Evolutionary conservation across 2,113 vertebrate species (phyloP).

Genomic region (Spilogale gracilis): DNA sequence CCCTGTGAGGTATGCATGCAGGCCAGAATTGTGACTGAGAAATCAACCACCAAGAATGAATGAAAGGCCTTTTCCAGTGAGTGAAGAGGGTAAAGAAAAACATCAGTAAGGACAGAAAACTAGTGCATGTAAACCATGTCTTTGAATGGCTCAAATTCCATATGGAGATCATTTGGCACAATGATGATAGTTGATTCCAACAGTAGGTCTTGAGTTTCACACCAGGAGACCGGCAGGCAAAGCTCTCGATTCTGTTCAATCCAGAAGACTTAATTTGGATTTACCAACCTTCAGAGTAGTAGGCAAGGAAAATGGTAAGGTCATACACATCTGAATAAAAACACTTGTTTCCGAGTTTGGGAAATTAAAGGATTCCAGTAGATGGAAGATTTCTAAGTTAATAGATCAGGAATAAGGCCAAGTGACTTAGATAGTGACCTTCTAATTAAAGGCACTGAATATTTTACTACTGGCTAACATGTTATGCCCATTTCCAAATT

Average conservation of each 20-base stretch:
- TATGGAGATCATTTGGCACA: constrained; percentile 5
- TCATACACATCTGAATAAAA: not conserved
- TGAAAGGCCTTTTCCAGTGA: not conserved
- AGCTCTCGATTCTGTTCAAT: constrained; percentile 5
- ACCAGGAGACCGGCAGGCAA: not conserved
- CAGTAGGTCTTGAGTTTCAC: constrained; percentile 48
- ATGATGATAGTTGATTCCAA: not conserved
- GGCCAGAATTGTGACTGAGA: not conserved
- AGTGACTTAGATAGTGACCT: constrained; percentile 31
- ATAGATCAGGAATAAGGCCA: constrained; percentile 28
- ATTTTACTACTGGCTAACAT: not conserved
- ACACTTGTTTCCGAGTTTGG: constrained; percentile 48
- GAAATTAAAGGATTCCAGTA: constrained; percentile 31
- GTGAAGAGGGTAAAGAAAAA: not conserved
- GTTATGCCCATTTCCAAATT: constrained; percentile 17
- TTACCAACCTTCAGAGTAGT: not conserved
- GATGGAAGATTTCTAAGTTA: constrained; percentile 57
- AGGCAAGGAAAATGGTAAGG: not conserved
- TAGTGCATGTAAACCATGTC: not conserved
- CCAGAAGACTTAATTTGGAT: constrained; percentile 29
- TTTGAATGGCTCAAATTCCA: not conserved
- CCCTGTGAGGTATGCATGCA: not conserved
- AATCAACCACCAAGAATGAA: not conserved
- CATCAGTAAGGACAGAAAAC: not conserved
- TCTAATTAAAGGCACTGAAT: not conserved